Base-by-base conservation (phyloP, 2,888 invertebrate genomes). In the Cyclophora punctaria region DNA sequence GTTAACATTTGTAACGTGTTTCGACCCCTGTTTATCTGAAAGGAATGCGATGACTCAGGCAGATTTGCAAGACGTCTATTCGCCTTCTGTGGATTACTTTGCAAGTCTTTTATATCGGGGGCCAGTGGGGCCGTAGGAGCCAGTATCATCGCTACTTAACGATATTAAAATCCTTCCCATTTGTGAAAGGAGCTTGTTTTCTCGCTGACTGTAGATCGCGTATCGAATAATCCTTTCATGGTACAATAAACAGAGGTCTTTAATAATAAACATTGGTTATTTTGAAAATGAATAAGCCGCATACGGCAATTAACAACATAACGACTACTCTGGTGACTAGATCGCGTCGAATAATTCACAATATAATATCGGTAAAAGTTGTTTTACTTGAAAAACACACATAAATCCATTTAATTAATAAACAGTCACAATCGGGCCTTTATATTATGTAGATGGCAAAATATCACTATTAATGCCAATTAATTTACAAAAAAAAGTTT, bases 81-180 rank as follows among this genome's bases (percentile, higher is more conserved):
- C 78, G 81, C 78, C 77, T 75, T 82, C 83, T 76, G 78, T 75
- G 84, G 87, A 88, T 88, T 87, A 88, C 86, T 85, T 86, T 82
- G 87, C 88, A 84, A 85, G 80, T 85, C 84, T 80, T 87, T 86
- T 86, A 84, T 85, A 71, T 20, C 20, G 72, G 75, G 37, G 5
- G 37, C 20, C 37, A 79, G 79, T 20, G 20, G 20, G 20, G 20
- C 20, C 20, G 20, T 20, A 20, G 20, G 20, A 20, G 76, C 73
- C 79, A 74, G 83, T 86, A 85, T 82, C 78, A 81, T 83, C 84
- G 81, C 86, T 88, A 87, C 88, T 88, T 87, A 88, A 78, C 80
- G 83, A 86, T 88, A 88, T 88, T 88, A 88, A 86, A 88, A 86
- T 81, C 85, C 80, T 78, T 80, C 76, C 78, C 79, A 80, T 83